Conservation (phyloP, 1,140 invertebrate species). For the Drosophila orena region DNA sequence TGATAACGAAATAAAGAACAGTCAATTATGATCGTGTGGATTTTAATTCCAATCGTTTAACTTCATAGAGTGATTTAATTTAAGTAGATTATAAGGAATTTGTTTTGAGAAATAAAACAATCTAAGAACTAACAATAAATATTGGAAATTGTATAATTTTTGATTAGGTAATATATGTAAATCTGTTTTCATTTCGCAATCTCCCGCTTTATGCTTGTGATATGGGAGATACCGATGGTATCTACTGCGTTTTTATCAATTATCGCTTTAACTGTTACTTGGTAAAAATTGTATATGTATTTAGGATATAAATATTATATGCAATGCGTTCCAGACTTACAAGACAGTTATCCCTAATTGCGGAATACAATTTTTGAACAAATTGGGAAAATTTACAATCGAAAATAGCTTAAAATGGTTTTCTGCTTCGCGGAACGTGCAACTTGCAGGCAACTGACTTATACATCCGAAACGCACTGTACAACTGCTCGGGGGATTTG, state of each 20-base stretch:
- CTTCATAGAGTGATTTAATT: slow-evolving; percentile 10
- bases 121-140: slow-evolving; percentile 48
- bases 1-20: slow-evolving; percentile 21
- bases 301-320: slow-evolving; percentile 27
- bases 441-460: background rate
- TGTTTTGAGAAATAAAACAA: slow-evolving; percentile 24
- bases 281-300: slow-evolving; percentile 47
- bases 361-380: background rate
- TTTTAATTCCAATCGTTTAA: slow-evolving; percentile 24
- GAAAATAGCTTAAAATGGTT: background rate
- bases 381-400: background rate
- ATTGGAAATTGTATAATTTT: slow-evolving; percentile 40
- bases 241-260: slow-evolving; percentile 27
- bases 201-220: slow-evolving; percentile 22
- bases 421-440: background rate
- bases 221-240: slow-evolving; percentile 37
- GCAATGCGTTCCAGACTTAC: slow-evolving; percentile 23
- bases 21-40: slow-evolving; percentile 9
- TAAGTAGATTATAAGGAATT: slow-evolving; percentile 18
- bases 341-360: background rate
- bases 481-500: slow-evolving; percentile 37
- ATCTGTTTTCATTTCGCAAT: slow-evolving; percentile 40
- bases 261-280: slow-evolving; percentile 23
- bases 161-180: slow-evolving; percentile 41
- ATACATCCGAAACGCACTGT: slow-evolving; percentile 16